These are phyloP conservation scores for Hydropotes inermis DNA, from an alignment of 2,113 vertebrate genomes.

Conservation along the genomic window DNA sequence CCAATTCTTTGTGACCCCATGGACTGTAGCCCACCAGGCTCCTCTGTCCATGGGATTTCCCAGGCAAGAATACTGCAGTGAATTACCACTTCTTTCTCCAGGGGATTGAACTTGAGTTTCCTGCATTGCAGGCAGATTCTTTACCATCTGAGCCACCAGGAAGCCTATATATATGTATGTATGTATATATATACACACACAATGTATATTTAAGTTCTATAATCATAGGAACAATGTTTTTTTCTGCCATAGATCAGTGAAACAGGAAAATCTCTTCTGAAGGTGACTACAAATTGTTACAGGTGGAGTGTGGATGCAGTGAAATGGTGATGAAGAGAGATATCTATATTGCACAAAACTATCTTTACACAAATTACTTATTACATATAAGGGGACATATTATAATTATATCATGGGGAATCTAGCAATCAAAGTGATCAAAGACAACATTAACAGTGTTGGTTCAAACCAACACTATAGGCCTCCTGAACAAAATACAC, in stretches of 20 bases:
- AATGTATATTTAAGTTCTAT: not conserved
- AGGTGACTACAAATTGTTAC: not conserved
- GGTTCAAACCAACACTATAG: not conserved
- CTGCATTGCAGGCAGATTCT: not conserved
- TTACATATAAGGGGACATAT: not conserved
- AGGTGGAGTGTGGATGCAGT: not conserved
- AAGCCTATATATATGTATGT: not conserved
- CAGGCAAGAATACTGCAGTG: too few species aligned
- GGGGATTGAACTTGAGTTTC: not conserved
- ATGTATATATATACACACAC: not conserved
- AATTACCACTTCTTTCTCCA: too few species aligned
- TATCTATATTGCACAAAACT: not conserved
- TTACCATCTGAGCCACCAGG: not conserved
- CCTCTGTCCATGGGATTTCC: too few species aligned
- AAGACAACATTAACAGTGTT: not conserved
- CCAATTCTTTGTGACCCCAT: too few species aligned
- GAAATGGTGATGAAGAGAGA: not conserved
- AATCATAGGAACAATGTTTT: not conserved
- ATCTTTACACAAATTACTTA: not conserved
- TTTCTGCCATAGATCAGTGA: not conserved
- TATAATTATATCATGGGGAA: not conserved
- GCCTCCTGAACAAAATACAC: not conserved
- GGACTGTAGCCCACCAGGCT: too few species aligned
- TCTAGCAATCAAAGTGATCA: not conserved
- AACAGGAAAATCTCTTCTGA: not conserved